phyloP scores from a whole-genome alignment of 2,888 invertebrate genomes.

The Mystacides longicornis region DNA sequence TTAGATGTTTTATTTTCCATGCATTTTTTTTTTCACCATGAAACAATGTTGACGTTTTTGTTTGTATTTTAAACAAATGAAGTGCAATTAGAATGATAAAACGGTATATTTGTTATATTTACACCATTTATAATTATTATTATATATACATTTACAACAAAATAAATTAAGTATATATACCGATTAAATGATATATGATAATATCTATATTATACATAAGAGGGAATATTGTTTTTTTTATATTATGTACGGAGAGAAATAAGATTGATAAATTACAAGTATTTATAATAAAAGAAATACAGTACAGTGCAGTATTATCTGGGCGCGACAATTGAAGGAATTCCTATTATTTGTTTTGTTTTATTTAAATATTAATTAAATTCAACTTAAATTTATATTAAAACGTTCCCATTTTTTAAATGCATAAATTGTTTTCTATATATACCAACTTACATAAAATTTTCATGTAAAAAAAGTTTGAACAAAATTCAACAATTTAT shows the following conservation, averaged over 20 bases:
- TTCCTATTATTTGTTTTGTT: slow-evolving; percentile 29
- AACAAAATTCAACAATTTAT: too few relatives aligned
- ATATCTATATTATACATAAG: slow-evolving; percentile 46
- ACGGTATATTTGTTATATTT: slow-evolving; percentile 39
- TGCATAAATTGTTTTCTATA: too few relatives aligned
- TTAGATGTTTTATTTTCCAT: slow-evolving; percentile 8
- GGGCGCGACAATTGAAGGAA: background rate
- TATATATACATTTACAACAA: slow-evolving; percentile 25
- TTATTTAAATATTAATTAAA: slow-evolving; percentile 38
- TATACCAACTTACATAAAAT: too few relatives aligned
- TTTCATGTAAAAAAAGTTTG: too few relatives aligned
- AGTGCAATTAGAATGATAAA: slow-evolving; percentile 53
- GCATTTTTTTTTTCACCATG: slow-evolving; percentile 37
- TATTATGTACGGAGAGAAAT: slow-evolving; percentile 56
- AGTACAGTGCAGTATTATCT: background rate
- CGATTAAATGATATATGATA: slow-evolving; percentile 35
- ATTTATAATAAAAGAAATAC: slow-evolving; percentile 24
- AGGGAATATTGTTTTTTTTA: slow-evolving; percentile 29
- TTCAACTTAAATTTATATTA: too few relatives aligned
- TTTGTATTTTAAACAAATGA: slow-evolving; percentile 39
- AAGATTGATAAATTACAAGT: slow-evolving; percentile 53
- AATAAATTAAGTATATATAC: slow-evolving; percentile 36
- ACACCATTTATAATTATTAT: slow-evolving; percentile 23
- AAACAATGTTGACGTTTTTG: too few relatives aligned
- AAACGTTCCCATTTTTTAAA: too few relatives aligned